Evolutionary conservation across 1,140 invertebrate genomes (phyloP).

Genomic region (Pseudomyrmex gracilis): DNA sequence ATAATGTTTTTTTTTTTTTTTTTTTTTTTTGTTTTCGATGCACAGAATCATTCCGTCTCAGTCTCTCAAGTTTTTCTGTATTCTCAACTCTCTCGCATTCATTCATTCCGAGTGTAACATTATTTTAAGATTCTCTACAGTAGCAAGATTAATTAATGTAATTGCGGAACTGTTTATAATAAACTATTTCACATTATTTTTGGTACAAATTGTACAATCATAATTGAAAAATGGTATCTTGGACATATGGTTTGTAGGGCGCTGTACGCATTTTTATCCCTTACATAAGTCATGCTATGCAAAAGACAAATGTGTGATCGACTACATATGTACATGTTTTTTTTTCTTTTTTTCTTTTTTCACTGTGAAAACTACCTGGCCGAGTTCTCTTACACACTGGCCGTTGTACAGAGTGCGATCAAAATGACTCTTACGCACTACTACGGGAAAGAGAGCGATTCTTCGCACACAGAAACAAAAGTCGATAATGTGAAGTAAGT

Average conservation of each 20-base stretch:
- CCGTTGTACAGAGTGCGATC: neutral
- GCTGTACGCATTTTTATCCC: neutral
- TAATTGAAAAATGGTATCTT: neutral
- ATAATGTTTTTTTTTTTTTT: too few relatives aligned
- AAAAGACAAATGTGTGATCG: neutral
- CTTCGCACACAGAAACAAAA: too few relatives aligned
- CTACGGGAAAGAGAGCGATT: too few relatives aligned
- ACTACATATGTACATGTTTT: slow-evolving; percentile 28
- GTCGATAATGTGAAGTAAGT: too few relatives aligned
- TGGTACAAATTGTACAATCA: slow-evolving; percentile 35
- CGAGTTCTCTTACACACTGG: neutral
- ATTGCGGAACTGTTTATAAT: slow-evolving; percentile 13
- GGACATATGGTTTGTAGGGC: neutral
- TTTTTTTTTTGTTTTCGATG: too few relatives aligned
- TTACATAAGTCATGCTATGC: slow-evolving; percentile 14
- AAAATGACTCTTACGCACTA: neutral
- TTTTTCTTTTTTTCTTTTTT: neutral
- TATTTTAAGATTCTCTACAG: too few relatives aligned
- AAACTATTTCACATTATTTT: slow-evolving; percentile 41
- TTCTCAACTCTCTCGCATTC: too few relatives aligned
- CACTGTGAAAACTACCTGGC: neutral
- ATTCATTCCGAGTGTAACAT: too few relatives aligned
- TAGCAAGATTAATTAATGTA: too few relatives aligned
- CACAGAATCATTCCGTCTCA: too few relatives aligned
- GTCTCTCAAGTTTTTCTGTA: too few relatives aligned